Conservation (phyloP, 2,113 vertebrate species). For the Colaptes auratus region DNA sequence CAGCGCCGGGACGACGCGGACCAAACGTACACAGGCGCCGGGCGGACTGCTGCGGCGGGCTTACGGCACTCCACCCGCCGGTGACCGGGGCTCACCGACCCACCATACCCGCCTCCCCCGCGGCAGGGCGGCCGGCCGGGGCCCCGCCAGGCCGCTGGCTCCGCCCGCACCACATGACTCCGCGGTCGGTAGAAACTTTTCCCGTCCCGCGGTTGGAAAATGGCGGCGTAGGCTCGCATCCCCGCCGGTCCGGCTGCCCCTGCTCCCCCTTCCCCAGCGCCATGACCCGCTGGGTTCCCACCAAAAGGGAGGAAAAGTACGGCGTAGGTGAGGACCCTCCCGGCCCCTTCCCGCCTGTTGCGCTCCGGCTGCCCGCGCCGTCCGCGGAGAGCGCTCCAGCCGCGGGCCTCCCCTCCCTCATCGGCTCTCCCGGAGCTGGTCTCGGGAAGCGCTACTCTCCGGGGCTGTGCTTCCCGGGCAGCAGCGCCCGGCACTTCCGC, state of each 20-base stretch:
- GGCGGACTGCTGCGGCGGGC: too few relatives aligned
- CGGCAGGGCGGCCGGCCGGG: not conserved
- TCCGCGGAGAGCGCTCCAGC: not conserved
- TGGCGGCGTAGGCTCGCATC: slow-evolving; percentile 85
- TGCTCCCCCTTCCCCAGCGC: slow-evolving; percentile 30
- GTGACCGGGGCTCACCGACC: not conserved
- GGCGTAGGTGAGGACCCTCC: slow-evolving; percentile 86
- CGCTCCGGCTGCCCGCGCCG: not conserved
- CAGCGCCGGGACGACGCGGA: not conserved
- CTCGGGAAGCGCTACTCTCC: too few relatives aligned
- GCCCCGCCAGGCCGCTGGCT: slow-evolving; percentile 56
- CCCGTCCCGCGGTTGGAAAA: slow-evolving; percentile 85
- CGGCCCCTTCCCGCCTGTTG: slow-evolving; percentile 16
- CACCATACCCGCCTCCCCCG: not conserved
- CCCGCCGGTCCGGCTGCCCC: not conserved
- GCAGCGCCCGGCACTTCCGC: too few relatives aligned
- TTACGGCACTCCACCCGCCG: not conserved
- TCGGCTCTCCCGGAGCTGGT: not conserved
- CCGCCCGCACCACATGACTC: slow-evolving; percentile 78
- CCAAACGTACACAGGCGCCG: too few relatives aligned
- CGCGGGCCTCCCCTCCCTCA: not conserved
- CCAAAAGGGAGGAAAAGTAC: slow-evolving; percentile 96
- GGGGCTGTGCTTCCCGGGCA: not conserved
- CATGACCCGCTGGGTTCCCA: slow-evolving; percentile 97
- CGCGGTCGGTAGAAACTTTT: slow-evolving; percentile 79